Base-by-base conservation (phyloP, 2,888 invertebrate genomes). In the Pimpla rufipes region DNA sequence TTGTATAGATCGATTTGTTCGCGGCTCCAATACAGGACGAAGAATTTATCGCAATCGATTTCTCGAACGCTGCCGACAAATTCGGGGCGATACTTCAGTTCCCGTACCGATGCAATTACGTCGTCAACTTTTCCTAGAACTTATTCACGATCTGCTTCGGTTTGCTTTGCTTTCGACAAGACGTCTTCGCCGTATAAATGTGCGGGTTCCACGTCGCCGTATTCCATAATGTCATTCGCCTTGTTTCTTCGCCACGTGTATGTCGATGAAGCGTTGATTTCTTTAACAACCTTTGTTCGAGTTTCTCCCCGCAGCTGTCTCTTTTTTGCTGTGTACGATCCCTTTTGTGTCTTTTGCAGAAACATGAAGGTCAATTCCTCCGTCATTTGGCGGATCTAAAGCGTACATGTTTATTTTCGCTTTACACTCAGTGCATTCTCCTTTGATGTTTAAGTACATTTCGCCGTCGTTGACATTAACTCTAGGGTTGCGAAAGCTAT, bases 151-250 rank as follows among this genome's bases (percentile, higher is more conserved):
- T 85, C 81, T 8, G n/a, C 11, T 57, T 71, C 73, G 42, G 77
- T 70, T 76, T 82, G 81, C 29, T 77, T 73, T 5, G 81, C 81
- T 75, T 85, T 86, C 7, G 67, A 62, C 21, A 77, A 67, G 16
- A 78, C 81, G 5, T 80, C 62, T 40, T 64, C 68, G n/a, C 74
- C 62, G 42, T 68, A 71, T 23, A 85, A 45, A 50, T 80, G 47
- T 0, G 83, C 75, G 13, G 79, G 83, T 11, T 67, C 64, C 35
- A 21, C 13, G 23, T 83, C 83, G n/a, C 81, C 83, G 55, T 84
- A 81, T 13, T 74, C 35, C 86, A 85, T 86, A n/a, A 71, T 3
- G 23, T 83, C 45, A 55, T 84, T 67, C 0, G 82, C 85, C 45
- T 75, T n/a, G n/a, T 40, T 11, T 86, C 50, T 75, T 16, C 81